phyloP scores from a whole-genome alignment of 2,888 invertebrate genomes.

The Calliopum simillimum region DNA sequence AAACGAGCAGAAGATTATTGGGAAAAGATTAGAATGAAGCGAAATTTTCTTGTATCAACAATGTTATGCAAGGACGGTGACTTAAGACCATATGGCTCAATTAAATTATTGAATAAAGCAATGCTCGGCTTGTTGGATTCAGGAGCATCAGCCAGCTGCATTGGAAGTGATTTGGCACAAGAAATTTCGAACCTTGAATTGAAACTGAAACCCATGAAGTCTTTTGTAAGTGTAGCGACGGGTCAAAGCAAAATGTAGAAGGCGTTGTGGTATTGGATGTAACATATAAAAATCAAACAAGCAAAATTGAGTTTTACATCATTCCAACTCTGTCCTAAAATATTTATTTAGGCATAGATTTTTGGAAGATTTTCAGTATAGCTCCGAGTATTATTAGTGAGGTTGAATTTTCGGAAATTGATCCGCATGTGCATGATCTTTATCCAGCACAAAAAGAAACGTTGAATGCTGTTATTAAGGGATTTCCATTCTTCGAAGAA shows the following conservation, averaged over 20 bases:
- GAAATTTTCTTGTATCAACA: background rate
- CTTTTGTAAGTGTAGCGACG: background rate
- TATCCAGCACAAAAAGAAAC: no score
- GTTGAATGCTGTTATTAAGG: no score
- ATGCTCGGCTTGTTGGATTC: conserved; percentile 5
- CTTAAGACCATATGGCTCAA: background rate
- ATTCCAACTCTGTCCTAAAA: conserved; percentile 5
- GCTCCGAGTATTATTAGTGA: no score
- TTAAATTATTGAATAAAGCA: background rate
- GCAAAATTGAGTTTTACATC: background rate
- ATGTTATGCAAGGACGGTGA: conserved; percentile 2
- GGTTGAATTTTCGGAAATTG: no score
- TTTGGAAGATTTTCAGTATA: conserved; percentile 1
- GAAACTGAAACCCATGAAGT: background rate
- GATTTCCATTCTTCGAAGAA: no score
- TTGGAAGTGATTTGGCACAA: background rate
- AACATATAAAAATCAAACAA: background rate
- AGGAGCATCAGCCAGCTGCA: conserved; percentile 3
- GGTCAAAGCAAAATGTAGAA: background rate
- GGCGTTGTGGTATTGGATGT: background rate
- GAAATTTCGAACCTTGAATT: background rate
- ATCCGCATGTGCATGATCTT: no score
- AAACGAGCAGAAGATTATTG: conserved; percentile 1
- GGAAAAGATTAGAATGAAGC: background rate
- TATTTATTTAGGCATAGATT: conserved; percentile 6